phyloP scores from a whole-genome alignment of 1,140 invertebrate species.

The Zaprionus ornatus region DNA sequence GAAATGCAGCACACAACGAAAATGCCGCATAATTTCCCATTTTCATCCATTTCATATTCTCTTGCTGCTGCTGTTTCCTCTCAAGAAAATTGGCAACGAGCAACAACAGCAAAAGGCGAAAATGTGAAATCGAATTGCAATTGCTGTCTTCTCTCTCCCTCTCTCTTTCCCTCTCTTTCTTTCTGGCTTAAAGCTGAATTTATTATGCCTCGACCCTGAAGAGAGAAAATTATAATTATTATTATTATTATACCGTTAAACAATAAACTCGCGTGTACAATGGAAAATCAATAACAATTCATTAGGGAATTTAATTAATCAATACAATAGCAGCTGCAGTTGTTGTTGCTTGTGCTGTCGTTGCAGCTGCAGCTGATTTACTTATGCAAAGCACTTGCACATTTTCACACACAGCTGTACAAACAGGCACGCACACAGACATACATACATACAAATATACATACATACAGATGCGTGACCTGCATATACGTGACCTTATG shows the following conservation, averaged over 20 bases:
- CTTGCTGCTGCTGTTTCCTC: neutral
- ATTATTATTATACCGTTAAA: neutral
- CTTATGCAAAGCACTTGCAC: slow-evolving; percentile 15
- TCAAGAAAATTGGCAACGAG: neutral
- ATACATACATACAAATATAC: neutral
- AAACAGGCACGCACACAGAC: neutral
- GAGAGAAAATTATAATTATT: slow-evolving; percentile 3
- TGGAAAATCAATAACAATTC: slow-evolving; percentile 16
- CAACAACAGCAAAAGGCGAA: neutral
- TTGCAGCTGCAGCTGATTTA: slow-evolving; percentile 15
- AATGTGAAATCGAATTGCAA: neutral
- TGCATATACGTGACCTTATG: slow-evolving; percentile 14
- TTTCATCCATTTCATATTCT: neutral
- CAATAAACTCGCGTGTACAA: neutral
- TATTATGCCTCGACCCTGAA: neutral
- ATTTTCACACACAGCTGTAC: slow-evolving; percentile 21
- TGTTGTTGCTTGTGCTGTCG: no score
- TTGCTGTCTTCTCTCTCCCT: no score
- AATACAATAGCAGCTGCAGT: slow-evolving; percentile 14
- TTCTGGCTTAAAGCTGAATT: neutral
- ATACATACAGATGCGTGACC: slow-evolving; percentile 9
- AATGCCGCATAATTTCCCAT: slow-evolving; percentile 6
- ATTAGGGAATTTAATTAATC: slow-evolving; percentile 22
- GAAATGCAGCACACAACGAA: slow-evolving; percentile 1
- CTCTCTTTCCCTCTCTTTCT: no score